Evolutionary conservation across 1,140 invertebrate genomes (phyloP).

Genomic region (Vanessa atalanta): DNA sequence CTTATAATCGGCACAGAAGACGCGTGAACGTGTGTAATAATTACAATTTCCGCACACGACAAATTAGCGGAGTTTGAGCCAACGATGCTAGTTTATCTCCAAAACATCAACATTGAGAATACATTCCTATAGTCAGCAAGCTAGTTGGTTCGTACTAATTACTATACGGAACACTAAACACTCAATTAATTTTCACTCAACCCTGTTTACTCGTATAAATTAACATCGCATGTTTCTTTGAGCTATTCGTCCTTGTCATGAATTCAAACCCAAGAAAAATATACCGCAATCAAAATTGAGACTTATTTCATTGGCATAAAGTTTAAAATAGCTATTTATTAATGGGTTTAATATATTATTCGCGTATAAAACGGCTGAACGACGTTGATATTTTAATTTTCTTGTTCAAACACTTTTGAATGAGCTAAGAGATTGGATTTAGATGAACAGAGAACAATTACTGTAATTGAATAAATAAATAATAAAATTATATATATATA

Average conservation of each 20-base stretch:
- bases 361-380: neutral
- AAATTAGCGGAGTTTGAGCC: no score
- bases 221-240: conserved; percentile 5
- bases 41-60: no score
- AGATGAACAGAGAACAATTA: conserved; percentile 7
- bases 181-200: neutral
- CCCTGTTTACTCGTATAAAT: conserved; percentile 4
- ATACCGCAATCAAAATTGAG: neutral
- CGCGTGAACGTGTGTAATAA: no score
- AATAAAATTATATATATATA: neutral
- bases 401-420: conserved; percentile 18
- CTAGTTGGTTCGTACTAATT: no score
- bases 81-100: no score
- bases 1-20: no score
- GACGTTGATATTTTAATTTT: conserved; percentile 22
- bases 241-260: conserved; percentile 7
- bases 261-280: neutral
- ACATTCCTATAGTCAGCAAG: no score
- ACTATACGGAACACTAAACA: no score
- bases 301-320: neutral
- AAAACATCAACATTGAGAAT: no score
- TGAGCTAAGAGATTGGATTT: conserved; percentile 10
- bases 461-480: neutral
- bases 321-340: neutral
- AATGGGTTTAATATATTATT: neutral